Evolutionary conservation across 2,888 invertebrate genomes (phyloP).

Genomic region (Callyntrura sp.): DNA sequence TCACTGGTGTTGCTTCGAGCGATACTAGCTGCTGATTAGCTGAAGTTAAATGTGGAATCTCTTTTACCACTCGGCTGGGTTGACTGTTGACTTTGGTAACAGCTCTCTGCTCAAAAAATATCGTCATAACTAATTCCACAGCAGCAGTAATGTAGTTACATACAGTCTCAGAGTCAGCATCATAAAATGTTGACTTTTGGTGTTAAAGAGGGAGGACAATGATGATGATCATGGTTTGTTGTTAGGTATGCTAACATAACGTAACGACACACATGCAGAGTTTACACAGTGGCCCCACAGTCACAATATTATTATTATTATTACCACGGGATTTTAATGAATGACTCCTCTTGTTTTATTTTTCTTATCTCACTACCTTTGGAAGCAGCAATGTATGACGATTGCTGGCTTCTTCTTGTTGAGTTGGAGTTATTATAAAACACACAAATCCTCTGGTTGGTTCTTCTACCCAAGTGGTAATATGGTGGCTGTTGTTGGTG

Average conservation of each 20-base stretch:
- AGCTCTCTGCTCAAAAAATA: slow-evolving; percentile 25
- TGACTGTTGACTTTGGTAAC: slow-evolving; percentile 51
- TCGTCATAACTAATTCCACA: neutral
- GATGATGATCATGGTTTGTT: neutral
- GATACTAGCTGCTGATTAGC: neutral
- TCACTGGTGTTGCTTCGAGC: neutral
- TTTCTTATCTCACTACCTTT: neutral
- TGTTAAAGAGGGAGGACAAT: neutral
- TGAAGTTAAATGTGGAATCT: neutral
- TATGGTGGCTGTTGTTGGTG: neutral
- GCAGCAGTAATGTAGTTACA: neutral
- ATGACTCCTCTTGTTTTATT: slow-evolving; percentile 42
- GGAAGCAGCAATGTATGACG: neutral
- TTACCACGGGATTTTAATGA: slow-evolving; percentile 52
- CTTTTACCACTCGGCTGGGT: neutral
- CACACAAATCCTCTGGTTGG: neutral
- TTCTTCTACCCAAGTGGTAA: neutral
- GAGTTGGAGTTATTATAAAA: neutral
- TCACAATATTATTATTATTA: slow-evolving; percentile 52
- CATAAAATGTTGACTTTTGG: slow-evolving; percentile 42
- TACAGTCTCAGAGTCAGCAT: slow-evolving; percentile 17
- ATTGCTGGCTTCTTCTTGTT: neutral
- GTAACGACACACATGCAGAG: slow-evolving; percentile 35
- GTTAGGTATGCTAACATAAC: slow-evolving; percentile 26
- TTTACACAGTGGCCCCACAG: slow-evolving; percentile 55